Evolutionary conservation across 1,140 invertebrate genomes (phyloP).

Genomic region (Trachymyrmex cornetzi): DNA sequence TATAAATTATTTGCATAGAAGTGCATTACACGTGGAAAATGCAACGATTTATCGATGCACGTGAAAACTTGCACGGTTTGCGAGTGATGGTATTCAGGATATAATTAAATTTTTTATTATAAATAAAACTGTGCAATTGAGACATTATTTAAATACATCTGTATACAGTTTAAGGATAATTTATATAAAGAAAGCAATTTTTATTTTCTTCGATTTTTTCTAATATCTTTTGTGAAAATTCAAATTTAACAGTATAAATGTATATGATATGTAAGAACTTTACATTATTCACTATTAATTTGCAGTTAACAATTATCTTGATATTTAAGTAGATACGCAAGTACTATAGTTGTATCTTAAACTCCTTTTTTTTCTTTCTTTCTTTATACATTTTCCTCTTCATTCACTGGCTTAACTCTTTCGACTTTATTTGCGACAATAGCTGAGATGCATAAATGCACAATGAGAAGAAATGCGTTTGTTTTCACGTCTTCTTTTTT

Average conservation of each 20-base stretch:
- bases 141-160: constrained; percentile 1
- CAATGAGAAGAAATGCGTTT: no score
- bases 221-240: not conserved
- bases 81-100: not conserved
- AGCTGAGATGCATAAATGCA: not conserved
- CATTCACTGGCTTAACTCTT: not conserved
- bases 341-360: not conserved
- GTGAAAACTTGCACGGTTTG: not conserved
- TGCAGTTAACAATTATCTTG: not conserved
- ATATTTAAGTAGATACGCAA: not conserved
- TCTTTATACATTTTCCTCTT: not conserved
- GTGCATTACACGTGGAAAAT: constrained; percentile 14
- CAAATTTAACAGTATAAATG: not conserved
- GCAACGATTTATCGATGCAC: not conserved
- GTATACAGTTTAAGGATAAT: not conserved
- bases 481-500: not conserved
- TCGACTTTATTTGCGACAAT: not conserved
- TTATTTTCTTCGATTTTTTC: not conserved
- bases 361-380: not conserved
- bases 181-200: not conserved
- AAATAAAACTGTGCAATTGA: not conserved
- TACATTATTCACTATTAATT: not conserved
- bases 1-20: constrained; percentile 22
- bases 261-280: no score
- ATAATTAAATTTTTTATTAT: not conserved